Conservation (phyloP, 2,888 invertebrate genomes). For the Brenthis daphne region DNA sequence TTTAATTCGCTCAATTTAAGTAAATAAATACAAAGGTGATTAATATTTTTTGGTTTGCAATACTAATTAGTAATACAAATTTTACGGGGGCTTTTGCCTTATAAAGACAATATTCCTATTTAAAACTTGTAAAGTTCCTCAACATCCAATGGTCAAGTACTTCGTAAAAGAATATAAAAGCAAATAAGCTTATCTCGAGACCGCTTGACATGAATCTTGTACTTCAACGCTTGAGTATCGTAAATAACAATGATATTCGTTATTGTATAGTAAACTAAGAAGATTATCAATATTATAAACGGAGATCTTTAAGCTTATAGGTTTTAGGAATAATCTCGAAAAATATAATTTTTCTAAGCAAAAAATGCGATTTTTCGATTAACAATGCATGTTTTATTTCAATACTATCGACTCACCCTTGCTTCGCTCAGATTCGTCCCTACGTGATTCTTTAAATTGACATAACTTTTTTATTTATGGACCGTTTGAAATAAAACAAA, state of each 20-base stretch:
- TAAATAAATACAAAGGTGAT: too few relatives aligned
- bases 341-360: too few relatives aligned
- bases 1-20: too few relatives aligned
- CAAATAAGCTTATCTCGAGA: constrained; percentile 51
- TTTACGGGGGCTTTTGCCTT: not conserved
- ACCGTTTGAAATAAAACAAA: too few relatives aligned
- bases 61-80: not conserved
- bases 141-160: constrained; percentile 44
- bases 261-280: not conserved
- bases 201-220: constrained; percentile 48
- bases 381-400: too few relatives aligned
- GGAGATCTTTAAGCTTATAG: not conserved
- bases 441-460: too few relatives aligned
- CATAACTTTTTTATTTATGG: too few relatives aligned
- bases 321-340: not conserved
- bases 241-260: constrained; percentile 5
- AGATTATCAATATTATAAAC: not conserved
- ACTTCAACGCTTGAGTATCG: constrained; percentile 42
- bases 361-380: too few relatives aligned
- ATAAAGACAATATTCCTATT: not conserved
- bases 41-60: not conserved
- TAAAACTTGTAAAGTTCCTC: constrained; percentile 6
- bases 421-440: too few relatives aligned
- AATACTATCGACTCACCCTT: too few relatives aligned
- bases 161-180: constrained; percentile 63